Conservation (phyloP, 1,140 invertebrate species). For the Aphaenogaster rudis region DNA sequence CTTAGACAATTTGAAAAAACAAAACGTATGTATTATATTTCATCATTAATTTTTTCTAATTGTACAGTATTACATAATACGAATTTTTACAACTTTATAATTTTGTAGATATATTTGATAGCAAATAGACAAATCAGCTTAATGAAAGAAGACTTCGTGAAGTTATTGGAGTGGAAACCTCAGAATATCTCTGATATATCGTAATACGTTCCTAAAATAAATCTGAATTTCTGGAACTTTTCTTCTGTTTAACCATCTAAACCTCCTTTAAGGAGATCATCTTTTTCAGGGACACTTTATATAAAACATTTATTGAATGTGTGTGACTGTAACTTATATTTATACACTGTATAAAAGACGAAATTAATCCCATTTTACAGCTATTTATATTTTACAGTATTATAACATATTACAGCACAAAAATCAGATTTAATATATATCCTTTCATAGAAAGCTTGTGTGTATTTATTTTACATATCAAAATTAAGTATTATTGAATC, state of each 20-base stretch:
- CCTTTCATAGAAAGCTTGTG: conserved; percentile 41
- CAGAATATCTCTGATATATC: conserved; percentile 55
- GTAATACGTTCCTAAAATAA: neutral
- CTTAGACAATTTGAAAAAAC: conserved; percentile 87
- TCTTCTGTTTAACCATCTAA: neutral
- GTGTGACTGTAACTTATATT: conserved; percentile 54
- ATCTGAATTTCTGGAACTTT: neutral
- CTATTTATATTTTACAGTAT: conserved; percentile 67
- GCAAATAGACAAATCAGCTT: conserved; percentile 83
- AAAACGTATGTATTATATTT: conserved; percentile 83
- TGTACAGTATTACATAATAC: conserved; percentile 71
- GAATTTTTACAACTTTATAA: conserved; percentile 26
- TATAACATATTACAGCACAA: conserved; percentile 63
- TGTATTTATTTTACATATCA: conserved; percentile 21
- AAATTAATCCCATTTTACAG: conserved; percentile 65
- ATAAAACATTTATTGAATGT: conserved; percentile 73
- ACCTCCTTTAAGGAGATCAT: neutral
- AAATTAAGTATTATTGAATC: conserved; percentile 3
- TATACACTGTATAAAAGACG: conserved; percentile 55
- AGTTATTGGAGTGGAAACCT: conserved; percentile 85
- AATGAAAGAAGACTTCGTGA: conserved; percentile 85
- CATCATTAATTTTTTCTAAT: conserved; percentile 19
- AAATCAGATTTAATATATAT: conserved; percentile 45
- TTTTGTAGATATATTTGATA: conserved; percentile 84
- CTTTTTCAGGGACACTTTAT: conserved; percentile 30